phyloP scores from a whole-genome alignment of 2,797 vertebrate species.

The Florisuga fusca region DNA sequence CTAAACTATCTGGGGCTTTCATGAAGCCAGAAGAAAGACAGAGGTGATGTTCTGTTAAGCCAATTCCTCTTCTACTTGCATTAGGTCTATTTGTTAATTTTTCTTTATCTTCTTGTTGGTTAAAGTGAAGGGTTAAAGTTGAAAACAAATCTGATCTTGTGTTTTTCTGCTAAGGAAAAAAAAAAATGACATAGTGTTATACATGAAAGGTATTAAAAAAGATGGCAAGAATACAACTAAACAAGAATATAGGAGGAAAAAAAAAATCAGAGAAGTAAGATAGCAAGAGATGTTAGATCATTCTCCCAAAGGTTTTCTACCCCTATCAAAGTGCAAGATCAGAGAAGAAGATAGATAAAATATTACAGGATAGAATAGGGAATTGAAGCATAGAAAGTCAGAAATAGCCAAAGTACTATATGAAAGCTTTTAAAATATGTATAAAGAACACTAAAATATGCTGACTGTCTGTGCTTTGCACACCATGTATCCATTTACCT shows the following conservation, averaged over 20 bases:
- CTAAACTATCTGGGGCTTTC: not conserved
- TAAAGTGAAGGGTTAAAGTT: not conserved
- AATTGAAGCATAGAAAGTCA: conserved; percentile 46
- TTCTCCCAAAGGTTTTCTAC: conserved; percentile 43
- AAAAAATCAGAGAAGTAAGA: not conserved
- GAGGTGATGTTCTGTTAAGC: not conserved
- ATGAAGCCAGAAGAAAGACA: not conserved
- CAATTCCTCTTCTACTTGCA: not conserved
- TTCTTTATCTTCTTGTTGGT: not conserved
- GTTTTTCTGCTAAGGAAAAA: not conserved
- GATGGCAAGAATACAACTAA: not conserved
- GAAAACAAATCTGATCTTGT: not conserved
- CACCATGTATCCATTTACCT: conserved; percentile 30
- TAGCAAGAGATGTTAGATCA: conserved; percentile 13
- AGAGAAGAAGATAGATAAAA: conserved; percentile 52
- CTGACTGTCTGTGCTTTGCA: conserved; percentile 44
- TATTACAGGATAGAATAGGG: conserved; percentile 23
- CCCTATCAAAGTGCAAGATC: conserved; percentile 54
- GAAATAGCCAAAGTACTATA: conserved; percentile 28
- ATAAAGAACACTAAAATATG: conserved; percentile 60
- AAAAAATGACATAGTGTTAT: not conserved
- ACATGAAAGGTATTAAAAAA: not conserved
- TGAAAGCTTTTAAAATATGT: conserved; percentile 60
- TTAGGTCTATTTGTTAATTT: not conserved
- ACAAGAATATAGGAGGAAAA: not conserved